Percentiles rank a stretch among this genome's conserved stretches.
Evolutionary conservation across 2,797 vertebrate species (phyloP).

Genomic region (Ctenosaura bakeri): DNA sequence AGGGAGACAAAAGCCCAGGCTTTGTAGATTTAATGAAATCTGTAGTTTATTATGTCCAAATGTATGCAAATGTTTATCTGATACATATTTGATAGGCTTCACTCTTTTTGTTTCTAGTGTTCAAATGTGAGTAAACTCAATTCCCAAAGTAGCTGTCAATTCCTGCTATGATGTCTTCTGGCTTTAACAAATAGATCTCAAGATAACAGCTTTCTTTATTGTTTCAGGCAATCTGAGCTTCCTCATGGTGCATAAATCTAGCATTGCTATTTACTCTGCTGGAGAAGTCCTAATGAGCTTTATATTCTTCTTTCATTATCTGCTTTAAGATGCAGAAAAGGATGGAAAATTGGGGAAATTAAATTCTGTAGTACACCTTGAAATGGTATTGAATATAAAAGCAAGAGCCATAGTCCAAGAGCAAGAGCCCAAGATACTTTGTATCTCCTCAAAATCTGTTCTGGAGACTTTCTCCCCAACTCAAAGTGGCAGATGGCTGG

Average conservation of each 20-base stretch:
- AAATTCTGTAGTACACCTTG: not conserved
- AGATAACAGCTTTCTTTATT: not conserved
- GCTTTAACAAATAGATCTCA: not conserved
- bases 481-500: not conserved
- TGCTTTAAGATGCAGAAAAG: not conserved
- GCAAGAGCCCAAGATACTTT: not conserved
- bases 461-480: not conserved
- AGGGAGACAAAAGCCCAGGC: not conserved
- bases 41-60: not conserved
- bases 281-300: not conserved
- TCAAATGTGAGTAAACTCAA: not conserved
- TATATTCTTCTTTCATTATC: not conserved
- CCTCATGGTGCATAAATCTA: not conserved
- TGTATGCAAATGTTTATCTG: not conserved
- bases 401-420: not conserved
- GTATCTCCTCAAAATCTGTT: not conserved
- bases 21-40: not conserved
- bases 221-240: not conserved
- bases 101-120: not conserved
- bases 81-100: not conserved
- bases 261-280: not conserved
- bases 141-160: not conserved
- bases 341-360: not conserved
- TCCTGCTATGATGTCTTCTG: not conserved
- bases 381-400: not conserved